These are phyloP conservation scores for Ptychobarbus kaznakovi DNA, from an alignment of 2,797 vertebrate genomes.

Conservation along the genomic window DNA sequence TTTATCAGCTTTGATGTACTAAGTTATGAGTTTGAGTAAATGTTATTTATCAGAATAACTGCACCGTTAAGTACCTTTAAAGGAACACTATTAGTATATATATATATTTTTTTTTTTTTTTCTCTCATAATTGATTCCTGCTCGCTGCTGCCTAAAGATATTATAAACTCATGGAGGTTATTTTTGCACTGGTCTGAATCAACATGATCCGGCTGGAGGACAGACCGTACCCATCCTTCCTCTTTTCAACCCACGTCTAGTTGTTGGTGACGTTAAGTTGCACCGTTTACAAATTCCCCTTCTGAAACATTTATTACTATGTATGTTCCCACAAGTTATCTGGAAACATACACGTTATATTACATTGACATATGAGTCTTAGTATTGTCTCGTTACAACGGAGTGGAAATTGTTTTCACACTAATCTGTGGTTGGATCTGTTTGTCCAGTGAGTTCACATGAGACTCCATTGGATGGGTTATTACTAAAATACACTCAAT, in stretches of 20 bases:
- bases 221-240: conserved; percentile 34
- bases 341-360: neutral
- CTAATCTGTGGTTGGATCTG: neutral
- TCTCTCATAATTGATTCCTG: conserved; percentile 28
- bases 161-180: conserved; percentile 8
- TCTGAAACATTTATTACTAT: conserved; percentile 4
- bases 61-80: conserved; percentile 12
- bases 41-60: conserved; percentile 1
- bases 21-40: neutral
- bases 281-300: conserved; percentile 7
- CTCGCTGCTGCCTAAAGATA: conserved; percentile 1
- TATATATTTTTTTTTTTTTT: too few species aligned
- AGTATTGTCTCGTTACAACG: neutral
- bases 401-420: neutral
- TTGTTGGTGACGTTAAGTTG: too few species aligned
- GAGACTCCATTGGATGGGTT: neutral
- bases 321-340: neutral
- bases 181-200: neutral
- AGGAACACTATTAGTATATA: neutral
- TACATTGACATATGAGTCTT: neutral
- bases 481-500: neutral
- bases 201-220: conserved; percentile 9
- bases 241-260: conserved; percentile 37
- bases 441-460: neutral
- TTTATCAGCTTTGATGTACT: conserved; percentile 21